phyloP scores from a whole-genome alignment of 2,113 vertebrate species.

The Bettongia penicillata region DNA sequence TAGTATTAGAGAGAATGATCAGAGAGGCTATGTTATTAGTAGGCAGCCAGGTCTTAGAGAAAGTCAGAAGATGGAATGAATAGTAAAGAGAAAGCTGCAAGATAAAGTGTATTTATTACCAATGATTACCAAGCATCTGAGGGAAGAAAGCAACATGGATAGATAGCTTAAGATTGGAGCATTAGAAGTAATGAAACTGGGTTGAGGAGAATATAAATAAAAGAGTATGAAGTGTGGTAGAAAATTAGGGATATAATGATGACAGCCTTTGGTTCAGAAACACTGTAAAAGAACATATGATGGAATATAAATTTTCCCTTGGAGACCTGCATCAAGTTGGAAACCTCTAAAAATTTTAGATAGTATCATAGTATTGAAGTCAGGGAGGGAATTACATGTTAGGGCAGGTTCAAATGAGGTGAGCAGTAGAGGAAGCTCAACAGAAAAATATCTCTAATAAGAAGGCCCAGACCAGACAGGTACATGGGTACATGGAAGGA shows the following conservation, averaged over 20 bases:
- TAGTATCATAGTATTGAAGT: not conserved
- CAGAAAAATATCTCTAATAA: not conserved
- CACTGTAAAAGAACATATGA: not conserved
- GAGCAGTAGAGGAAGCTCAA: not conserved
- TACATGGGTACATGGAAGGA: not conserved
- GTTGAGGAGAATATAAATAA: not conserved
- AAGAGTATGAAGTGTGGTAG: not conserved
- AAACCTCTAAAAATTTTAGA: not conserved
- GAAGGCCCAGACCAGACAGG: not conserved
- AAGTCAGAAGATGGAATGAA: not conserved
- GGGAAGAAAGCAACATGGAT: not conserved
- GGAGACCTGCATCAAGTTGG: not conserved
- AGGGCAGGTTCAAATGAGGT: not conserved
- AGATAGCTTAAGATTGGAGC: not conserved
- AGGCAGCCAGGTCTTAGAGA: not conserved
- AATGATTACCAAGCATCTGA: not conserved
- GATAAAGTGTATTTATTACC: not conserved
- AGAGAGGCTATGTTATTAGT: not conserved
- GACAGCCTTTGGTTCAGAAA: not conserved
- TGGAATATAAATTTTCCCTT: not conserved
- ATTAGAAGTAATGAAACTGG: not conserved
- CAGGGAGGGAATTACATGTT: not conserved
- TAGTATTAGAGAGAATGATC: not conserved
- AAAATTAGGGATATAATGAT: not conserved
- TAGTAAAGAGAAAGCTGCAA: not conserved